Percentiles rank a stretch among this genome's conserved stretches.
Evolutionary conservation across 2,888 invertebrate genomes (phyloP).

Genomic region (Chirona hameri): DNA sequence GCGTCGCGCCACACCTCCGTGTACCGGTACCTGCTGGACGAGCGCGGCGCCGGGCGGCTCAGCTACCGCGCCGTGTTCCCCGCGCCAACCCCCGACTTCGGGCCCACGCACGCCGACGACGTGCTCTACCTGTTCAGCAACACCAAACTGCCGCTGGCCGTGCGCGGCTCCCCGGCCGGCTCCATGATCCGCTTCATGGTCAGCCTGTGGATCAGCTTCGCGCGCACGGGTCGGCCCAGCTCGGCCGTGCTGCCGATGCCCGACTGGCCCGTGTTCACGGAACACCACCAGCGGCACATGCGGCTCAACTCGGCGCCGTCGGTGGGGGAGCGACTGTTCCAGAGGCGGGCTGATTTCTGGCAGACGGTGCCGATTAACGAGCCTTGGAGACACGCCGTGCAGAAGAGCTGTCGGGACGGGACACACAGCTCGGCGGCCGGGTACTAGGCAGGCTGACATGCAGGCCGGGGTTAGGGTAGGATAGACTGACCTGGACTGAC

Average conservation of each 20-base stretch:
- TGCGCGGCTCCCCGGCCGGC: background rate
- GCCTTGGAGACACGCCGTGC: background rate
- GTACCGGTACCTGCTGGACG: background rate
- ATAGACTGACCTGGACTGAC: too few species aligned
- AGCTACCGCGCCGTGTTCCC: too few species aligned
- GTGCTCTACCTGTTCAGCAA: slow-evolving; percentile 36
- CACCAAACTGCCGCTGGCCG: background rate
- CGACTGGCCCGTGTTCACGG: background rate
- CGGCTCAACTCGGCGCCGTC: background rate
- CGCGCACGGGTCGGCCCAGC: background rate
- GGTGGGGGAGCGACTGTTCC: background rate
- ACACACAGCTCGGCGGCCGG: too few species aligned
- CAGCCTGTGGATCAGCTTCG: slow-evolving; percentile 37
- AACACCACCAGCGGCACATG: background rate
- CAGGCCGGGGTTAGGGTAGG: too few species aligned
- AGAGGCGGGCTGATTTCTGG: background rate
- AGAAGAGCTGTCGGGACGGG: background rate
- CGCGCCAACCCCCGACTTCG: background rate
- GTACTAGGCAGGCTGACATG: too few species aligned
- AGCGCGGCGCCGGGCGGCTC: background rate
- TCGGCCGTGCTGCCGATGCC: background rate
- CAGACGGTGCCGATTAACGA: background rate
- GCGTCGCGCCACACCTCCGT: background rate
- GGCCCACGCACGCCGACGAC: slow-evolving; percentile 37
- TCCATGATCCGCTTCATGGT: slow-evolving; percentile 33